These are phyloP conservation scores for Sarcoramphus papa DNA, from an alignment of 2,797 vertebrate species.

Conservation along the genomic window DNA sequence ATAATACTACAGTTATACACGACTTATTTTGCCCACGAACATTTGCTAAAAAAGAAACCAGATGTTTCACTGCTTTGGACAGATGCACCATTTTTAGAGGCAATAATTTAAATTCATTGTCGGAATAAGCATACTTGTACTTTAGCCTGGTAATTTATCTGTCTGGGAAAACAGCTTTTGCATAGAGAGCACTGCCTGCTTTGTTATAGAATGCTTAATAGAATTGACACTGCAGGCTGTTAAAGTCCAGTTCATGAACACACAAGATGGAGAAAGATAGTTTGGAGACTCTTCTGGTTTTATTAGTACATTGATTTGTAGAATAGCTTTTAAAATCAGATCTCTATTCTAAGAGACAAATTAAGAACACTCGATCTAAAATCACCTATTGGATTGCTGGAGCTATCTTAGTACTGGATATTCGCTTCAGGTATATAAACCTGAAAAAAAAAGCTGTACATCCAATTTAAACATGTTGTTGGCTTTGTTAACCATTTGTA, in stretches of 20 bases:
- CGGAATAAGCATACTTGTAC: background rate
- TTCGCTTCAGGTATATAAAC: background rate
- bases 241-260: background rate
- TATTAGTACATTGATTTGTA: background rate
- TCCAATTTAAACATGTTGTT: background rate
- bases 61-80: background rate
- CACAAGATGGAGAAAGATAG: background rate
- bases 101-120: background rate
- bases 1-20: background rate
- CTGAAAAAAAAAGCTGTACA: background rate
- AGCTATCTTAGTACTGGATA: background rate
- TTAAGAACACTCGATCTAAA: background rate
- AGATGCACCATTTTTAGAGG: background rate
- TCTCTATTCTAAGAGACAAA: background rate
- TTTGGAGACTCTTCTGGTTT: background rate
- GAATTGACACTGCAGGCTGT: background rate
- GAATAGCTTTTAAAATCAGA: background rate
- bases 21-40: background rate
- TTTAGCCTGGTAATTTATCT: constrained; percentile 20
- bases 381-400: background rate
- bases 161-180: background rate
- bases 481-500: background rate
- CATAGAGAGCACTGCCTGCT: background rate
- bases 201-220: background rate
- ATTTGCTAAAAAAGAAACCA: background rate